A percentile compares a stretch with the other conserved stretches of the same genome.
phyloP scores from a whole-genome alignment of 2,888 invertebrate species.

The Oligia strigilis region DNA sequence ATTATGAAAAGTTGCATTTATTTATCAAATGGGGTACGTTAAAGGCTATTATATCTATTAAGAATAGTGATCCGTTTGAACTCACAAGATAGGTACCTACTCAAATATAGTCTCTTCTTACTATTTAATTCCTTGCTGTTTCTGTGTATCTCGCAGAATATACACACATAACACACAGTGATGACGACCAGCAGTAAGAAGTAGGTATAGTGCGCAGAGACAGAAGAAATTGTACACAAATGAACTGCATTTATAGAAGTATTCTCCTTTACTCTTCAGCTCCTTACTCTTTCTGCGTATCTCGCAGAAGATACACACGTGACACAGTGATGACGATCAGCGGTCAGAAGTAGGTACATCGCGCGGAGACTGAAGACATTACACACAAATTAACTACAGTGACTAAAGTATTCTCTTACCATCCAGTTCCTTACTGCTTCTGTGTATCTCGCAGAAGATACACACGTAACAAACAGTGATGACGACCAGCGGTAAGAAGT shows the following conservation, averaged over 20 bases:
- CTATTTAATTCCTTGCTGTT: constrained; percentile 91
- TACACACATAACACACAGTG: constrained; percentile 93
- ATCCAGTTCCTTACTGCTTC: constrained; percentile 91
- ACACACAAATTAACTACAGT: background rate
- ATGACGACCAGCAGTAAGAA: constrained; percentile 87
- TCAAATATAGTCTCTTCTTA: constrained; percentile 66
- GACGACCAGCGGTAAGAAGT: constrained; percentile 93
- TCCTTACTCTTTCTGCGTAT: constrained; percentile 92
- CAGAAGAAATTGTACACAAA: constrained; percentile 91
- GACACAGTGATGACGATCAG: constrained; percentile 93
- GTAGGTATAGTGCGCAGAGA: constrained; percentile 90
- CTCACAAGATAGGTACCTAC: background rate
- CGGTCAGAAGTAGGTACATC: constrained; percentile 93
- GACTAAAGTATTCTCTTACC: constrained; percentile 80
- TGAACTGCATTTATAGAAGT: background rate
- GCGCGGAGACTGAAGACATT: constrained; percentile 92
- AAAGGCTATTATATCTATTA: background rate
- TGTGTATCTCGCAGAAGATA: constrained; percentile 94
- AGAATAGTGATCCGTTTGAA: background rate
- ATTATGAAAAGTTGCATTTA: background rate
- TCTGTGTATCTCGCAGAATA: constrained; percentile 93
- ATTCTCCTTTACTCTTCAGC: constrained; percentile 85
- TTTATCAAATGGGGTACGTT: background rate
- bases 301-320: constrained; percentile 93
- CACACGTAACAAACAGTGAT: constrained; percentile 93